phyloP scores from a whole-genome alignment of 1,140 invertebrate genomes.

The Drosophila gunungcola region DNA sequence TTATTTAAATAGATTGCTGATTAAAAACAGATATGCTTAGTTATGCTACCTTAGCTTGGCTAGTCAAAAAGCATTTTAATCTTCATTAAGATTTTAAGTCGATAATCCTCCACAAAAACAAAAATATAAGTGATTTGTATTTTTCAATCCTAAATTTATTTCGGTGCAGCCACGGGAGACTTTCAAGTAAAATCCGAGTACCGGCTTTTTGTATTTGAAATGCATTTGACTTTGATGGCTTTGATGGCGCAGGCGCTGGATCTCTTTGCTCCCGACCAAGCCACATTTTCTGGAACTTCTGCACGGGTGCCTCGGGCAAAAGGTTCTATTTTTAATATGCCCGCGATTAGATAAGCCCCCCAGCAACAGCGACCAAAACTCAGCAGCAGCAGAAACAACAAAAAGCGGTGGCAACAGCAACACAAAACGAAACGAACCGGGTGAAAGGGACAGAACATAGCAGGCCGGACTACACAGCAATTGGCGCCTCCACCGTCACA shows the following conservation, averaged over 20 bases:
- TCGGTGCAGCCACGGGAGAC: conserved; percentile 6
- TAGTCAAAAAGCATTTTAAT: too few relatives aligned
- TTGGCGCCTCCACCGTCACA: background rate
- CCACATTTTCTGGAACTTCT: conserved; percentile 4
- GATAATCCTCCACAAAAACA: too few relatives aligned
- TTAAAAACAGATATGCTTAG: too few relatives aligned
- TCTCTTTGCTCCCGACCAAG: conserved; percentile 11
- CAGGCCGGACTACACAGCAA: conserved; percentile 2
- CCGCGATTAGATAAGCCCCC: conserved; percentile 69
- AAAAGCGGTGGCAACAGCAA: background rate
- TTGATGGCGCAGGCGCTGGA: conserved; percentile 24
- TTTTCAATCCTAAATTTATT: background rate
- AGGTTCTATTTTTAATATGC: conserved; percentile 68
- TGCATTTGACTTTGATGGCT: conserved; percentile 57
- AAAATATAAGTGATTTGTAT: too few relatives aligned
- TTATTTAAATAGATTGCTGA: too few relatives aligned
- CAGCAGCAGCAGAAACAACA: background rate
- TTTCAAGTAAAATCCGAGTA: conserved; percentile 35
- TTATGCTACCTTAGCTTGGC: too few relatives aligned
- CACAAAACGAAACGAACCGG: background rate
- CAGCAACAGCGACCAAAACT: background rate
- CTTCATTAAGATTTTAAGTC: too few relatives aligned
- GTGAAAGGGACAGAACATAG: background rate
- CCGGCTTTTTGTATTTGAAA: conserved; percentile 27
- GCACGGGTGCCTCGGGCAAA: conserved; percentile 17